Evolutionary conservation across 2,113 vertebrate genomes (phyloP).

Genomic region (Corythaeola cristata): DNA sequence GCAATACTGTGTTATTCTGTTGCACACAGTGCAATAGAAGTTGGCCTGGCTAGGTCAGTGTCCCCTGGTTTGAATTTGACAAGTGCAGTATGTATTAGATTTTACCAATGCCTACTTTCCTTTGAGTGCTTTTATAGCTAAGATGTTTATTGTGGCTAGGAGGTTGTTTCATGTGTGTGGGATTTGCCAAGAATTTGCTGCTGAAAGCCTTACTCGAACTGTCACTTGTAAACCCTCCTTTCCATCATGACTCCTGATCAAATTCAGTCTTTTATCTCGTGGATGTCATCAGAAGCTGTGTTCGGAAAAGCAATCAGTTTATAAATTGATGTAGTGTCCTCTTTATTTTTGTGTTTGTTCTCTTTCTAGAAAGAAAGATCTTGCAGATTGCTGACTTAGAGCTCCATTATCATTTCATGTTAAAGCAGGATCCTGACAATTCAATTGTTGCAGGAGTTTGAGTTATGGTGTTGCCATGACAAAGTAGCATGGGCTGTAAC

Average conservation of each 20-base stretch:
- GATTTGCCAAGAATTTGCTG: not conserved
- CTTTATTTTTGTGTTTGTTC: not conserved
- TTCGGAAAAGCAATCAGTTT: not conserved
- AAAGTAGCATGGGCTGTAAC: conserved; percentile 12
- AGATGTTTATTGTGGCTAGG: not conserved
- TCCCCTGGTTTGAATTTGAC: not conserved
- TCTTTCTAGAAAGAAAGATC: not conserved
- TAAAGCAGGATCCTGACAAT: conserved; percentile 20
- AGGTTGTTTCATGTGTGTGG: not conserved
- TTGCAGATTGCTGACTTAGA: not conserved
- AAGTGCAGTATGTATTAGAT: not conserved
- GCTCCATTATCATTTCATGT: conserved; percentile 17
- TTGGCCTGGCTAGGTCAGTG: not conserved
- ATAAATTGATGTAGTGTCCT: not conserved
- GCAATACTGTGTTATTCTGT: accelerated
- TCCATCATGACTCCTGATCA: not conserved
- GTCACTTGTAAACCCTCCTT: not conserved
- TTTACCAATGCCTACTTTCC: not conserved
- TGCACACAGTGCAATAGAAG: not conserved
- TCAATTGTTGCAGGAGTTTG: conserved; percentile 19
- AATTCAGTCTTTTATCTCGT: not conserved
- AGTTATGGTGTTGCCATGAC: conserved; percentile 50
- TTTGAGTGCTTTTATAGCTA: not conserved
- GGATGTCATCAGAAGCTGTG: not conserved
- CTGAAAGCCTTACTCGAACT: not conserved